phyloP scores from a whole-genome alignment of 2,113 vertebrate species.

The Paramisgurnus dabryanus region DNA sequence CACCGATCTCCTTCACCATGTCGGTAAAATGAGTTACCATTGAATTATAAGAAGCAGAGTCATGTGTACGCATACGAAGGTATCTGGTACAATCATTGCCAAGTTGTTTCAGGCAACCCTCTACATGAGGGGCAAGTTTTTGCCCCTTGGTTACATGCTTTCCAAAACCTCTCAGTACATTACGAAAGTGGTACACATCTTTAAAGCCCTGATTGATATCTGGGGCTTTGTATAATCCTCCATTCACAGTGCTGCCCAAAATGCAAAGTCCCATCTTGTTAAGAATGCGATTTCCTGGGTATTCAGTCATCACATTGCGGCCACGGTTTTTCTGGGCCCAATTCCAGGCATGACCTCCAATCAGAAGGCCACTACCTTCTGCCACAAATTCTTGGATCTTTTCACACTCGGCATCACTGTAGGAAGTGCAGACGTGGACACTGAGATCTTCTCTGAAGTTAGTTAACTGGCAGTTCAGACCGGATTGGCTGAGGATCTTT shows the following conservation, averaged over 20 bases:
- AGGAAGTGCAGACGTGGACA: slow-evolving; percentile 52
- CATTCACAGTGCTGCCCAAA: slow-evolving; percentile 58
- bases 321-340: slow-evolving; percentile 72
- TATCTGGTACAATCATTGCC: slow-evolving; percentile 70
- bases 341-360: slow-evolving; percentile 81
- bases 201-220: slow-evolving; percentile 52
- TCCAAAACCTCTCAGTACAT: slow-evolving; percentile 74
- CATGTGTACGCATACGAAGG: slow-evolving; percentile 70
- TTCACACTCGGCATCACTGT: slow-evolving; percentile 57
- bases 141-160: slow-evolving; percentile 68
- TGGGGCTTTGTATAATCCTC: slow-evolving; percentile 59
- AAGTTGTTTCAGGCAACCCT: slow-evolving; percentile 64
- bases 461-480: background rate
- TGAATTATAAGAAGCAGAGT: slow-evolving; percentile 71
- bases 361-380: slow-evolving; percentile 81
- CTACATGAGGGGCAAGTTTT: slow-evolving; percentile 56
- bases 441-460: slow-evolving; percentile 11
- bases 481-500: slow-evolving; percentile 21
- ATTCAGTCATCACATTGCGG: slow-evolving; percentile 68
- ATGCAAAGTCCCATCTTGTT: slow-evolving; percentile 85
- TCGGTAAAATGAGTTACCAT: slow-evolving; percentile 76
- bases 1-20: slow-evolving; percentile 69
- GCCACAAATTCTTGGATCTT: slow-evolving; percentile 73
- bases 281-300: slow-evolving; percentile 83
- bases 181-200: slow-evolving; percentile 81